Conservation (phyloP, 1,140 invertebrate species). For the Melanaphis sacchari region DNA sequence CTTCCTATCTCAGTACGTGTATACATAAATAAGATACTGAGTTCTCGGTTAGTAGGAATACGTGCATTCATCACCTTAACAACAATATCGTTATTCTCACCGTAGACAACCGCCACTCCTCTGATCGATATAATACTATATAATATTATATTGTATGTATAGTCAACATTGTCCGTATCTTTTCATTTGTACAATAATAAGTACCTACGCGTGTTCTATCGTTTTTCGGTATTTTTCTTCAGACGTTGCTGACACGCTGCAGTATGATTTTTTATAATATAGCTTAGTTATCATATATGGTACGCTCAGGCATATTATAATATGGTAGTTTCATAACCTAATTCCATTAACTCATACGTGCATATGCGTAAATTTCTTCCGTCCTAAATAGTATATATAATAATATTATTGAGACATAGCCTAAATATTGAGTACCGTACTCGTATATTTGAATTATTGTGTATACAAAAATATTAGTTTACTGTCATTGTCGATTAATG, state of each 20-base stretch:
- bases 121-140: not conserved
- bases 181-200: not conserved
- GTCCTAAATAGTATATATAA: not conserved
- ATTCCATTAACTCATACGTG: not conserved
- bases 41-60: not conserved
- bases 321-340: not conserved
- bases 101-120: not conserved
- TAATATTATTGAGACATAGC: not conserved
- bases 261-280: not conserved
- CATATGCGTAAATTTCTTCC: not conserved
- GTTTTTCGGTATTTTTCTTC: not conserved
- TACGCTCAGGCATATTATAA: not conserved
- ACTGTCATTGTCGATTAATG: not conserved
- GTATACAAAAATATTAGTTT: not conserved
- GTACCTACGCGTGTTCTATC: not conserved
- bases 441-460: not conserved
- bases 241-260: too few species aligned
- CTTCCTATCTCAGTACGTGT: not conserved
- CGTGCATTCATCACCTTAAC: not conserved
- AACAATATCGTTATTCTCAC: not conserved
- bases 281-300: not conserved
- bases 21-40: not conserved
- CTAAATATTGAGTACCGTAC: not conserved
- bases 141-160: not conserved
- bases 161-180: not conserved